Conservation (phyloP, 1,140 invertebrate species). For the Pogonus chalceus region DNA sequence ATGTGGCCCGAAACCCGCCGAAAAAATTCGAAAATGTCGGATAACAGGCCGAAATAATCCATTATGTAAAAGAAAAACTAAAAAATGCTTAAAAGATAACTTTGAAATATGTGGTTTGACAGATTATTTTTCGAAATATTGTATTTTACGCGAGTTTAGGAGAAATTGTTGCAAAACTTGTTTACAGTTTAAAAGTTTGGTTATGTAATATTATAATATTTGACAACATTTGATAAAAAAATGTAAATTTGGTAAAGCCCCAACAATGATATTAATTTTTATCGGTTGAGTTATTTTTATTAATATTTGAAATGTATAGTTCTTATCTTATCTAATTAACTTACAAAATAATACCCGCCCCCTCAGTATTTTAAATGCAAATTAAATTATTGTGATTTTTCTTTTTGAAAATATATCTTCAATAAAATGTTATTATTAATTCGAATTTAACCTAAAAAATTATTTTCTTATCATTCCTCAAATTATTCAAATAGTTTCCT, state of each 20-base stretch:
- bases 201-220: constrained; percentile 29
- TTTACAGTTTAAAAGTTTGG: constrained; percentile 25
- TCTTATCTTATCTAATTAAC: constrained; percentile 49
- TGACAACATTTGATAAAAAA: constrained; percentile 20
- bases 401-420: constrained; percentile 30
- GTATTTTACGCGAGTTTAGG: constrained; percentile 42
- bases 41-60: constrained; percentile 17
- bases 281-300: constrained; percentile 8
- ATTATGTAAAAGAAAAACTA: constrained; percentile 23
- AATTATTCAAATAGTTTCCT: too few relatives aligned
- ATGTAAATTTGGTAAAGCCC: neutral
- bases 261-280: constrained; percentile 9
- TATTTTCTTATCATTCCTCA: too few relatives aligned
- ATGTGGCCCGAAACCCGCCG: constrained; percentile 35
- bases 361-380: constrained; percentile 42
- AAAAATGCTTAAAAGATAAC: constrained; percentile 34
- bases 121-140: constrained; percentile 41
- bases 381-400: constrained; percentile 41
- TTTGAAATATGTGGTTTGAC: constrained; percentile 38
- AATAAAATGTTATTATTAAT: constrained; percentile 31
- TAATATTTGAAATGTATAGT: constrained; percentile 38
- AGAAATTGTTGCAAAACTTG: constrained; percentile 46
- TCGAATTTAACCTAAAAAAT: constrained; percentile 56
- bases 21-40: constrained; percentile 34
- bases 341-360: constrained; percentile 49